phyloP scores from a whole-genome alignment of 1,140 invertebrate genomes.

The Megathymus violae region DNA sequence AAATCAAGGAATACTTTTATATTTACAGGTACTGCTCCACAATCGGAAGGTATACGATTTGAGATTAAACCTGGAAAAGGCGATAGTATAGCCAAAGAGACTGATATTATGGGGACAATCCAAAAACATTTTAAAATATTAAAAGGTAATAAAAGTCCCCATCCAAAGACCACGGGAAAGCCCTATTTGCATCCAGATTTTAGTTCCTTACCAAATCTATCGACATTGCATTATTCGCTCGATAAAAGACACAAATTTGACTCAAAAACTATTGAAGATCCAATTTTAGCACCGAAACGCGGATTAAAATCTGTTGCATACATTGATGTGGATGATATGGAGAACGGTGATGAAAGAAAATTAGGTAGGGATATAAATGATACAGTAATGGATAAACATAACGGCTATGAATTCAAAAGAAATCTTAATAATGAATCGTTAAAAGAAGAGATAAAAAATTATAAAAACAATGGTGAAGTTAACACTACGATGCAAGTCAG shows the following conservation, averaged over 20 bases:
- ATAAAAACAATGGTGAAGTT: neutral
- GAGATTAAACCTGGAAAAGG: neutral
- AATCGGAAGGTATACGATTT: conserved; percentile 2
- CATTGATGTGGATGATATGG: conserved; percentile 3
- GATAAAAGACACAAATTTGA: neutral
- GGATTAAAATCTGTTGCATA: conserved; percentile 10
- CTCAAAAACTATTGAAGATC: neutral
- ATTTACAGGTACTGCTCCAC: neutral
- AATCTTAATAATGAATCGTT: neutral
- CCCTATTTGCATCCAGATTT: neutral
- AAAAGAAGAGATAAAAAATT: conserved; percentile 4
- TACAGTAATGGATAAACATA: neutral
- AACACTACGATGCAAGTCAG: conserved; percentile 24
- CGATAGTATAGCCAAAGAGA: neutral
- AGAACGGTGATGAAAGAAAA: neutral
- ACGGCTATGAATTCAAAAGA: neutral
- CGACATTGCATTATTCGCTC: neutral
- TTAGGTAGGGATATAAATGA: conserved; percentile 10
- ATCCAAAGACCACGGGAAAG: neutral
- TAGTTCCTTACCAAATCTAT: neutral
- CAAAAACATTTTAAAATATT: conserved; percentile 13
- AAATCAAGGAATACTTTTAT: too few relatives aligned
- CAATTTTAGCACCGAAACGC: conserved; percentile 1
- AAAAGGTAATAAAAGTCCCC: neutral
- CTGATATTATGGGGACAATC: neutral